Evolutionary conservation across 2,797 vertebrate genomes (phyloP), one percentile per base, ranked within the genome.

Genomic region (Gallinago stenura): DNA sequence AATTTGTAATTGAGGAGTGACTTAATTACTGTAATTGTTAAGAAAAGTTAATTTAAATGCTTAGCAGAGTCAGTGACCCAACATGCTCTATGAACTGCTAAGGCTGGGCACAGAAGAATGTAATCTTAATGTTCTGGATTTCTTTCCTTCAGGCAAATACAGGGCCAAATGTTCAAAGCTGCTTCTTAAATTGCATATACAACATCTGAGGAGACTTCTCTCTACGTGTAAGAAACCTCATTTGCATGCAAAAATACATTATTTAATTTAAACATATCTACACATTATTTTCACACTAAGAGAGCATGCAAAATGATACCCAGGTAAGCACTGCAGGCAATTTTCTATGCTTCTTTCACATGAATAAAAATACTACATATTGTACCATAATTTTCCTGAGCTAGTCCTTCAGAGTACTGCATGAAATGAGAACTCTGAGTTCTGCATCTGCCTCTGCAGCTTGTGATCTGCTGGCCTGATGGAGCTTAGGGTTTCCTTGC

Each of bases 1-100:
- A 95, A 97, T 96, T 97, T 95, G 96, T 95, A 94, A 92, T 94
- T 97, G 93, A 92, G 75, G 66, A 89, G 75, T 83, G 64, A 61
- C 64, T 89, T 95, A 96, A 94, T 96, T 91, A 93, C 83, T 61
- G 71, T 87, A 95, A 82, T 95, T 96, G 87, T 90, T 89, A 89
- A 95, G 78, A 93, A 90, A 95, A 95, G 60, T 92, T 95, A 96
- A 95, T 95, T 91, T 87, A 93, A 95, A 73, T 75, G 48, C 78
- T 89, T 94, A 95, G 54, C 81, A 87, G 79, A 95, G 83, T 64
- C 64, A 57, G 68, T 87, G 95, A 93, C 75, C 86, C 83, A 66
- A 94, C 93, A 87, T 68, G 94, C 87, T 95, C 70, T 69, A 70
- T 73, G 80, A 89, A 87, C 88, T 92, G 57, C 81, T 83, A 83